Base-by-base conservation (phyloP, 2,888 invertebrate genomes). In the Xiphydria camelus region DNA sequence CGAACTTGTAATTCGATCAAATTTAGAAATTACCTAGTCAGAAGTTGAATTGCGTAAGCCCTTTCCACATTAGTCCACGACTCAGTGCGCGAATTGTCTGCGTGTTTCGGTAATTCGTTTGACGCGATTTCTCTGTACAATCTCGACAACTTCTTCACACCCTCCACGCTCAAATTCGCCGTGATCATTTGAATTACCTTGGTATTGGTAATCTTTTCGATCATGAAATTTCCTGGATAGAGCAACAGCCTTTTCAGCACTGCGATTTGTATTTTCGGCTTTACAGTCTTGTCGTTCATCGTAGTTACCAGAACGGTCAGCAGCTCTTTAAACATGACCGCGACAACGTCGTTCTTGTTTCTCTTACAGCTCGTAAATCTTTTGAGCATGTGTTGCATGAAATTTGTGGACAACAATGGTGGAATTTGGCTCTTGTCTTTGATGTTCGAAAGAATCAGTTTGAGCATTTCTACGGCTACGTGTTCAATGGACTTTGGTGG, bases 181-280 rank as follows among this genome's bases (percentile, higher is more conserved):
- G 83, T 83, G 6, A 88, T 78, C 39, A 83, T 80, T 65, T 85
- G 86, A 0, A 87, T 75, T 33, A 87, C 68, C 58, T 82, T 84
- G 9, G 82, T 82, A 7, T 83, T 82, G 14, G 87, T 87, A 20
- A 84, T 82, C 75, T 87, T 87, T 61, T 88, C 87, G 50, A 89
- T 85, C 72, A 85, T 84, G 48, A 89, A 82, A 61, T 84, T 83
- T 3, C 89, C 88, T 1, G 88, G 87, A 65, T 82, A 77, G 32
- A 87, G 79, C 6, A 88, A 76, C 1, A 90, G 69, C 59, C 83
- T 85, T 44, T 83, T 82, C 23, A 90, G 68, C 3, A 83, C 78
- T 5, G 78, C 76, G 2, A 88, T 76, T 68, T 84, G 82, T 1
- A 78, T 76, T 55, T 78, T 76, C 22, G 78, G 76, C 20, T 77